These are phyloP conservation scores for Andrena trimmerana DNA, from an alignment of 2,888 invertebrate genomes.

Conservation along the genomic window DNA sequence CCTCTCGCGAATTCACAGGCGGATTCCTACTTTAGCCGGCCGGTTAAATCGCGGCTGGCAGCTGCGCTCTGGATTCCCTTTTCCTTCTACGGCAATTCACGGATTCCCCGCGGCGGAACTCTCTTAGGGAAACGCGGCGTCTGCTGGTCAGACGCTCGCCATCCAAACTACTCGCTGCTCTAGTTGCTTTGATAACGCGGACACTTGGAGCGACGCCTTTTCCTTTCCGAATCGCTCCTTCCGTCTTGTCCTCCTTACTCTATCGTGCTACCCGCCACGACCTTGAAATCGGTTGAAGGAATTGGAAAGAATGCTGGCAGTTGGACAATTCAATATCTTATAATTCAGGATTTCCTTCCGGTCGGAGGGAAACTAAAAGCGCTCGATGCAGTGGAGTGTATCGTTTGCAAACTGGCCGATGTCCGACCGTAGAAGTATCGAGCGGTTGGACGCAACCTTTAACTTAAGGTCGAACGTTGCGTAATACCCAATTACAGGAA, in stretches of 20 bases:
- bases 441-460: neutral
- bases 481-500: constrained; percentile 26
- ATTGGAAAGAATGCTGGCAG: neutral
- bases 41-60: constrained; percentile 24
- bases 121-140: neutral
- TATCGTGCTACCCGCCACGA: neutral
- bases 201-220: neutral
- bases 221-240: neutral
- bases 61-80: constrained; percentile 22
- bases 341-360: too few species aligned
- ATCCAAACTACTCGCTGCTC: neutral
- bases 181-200: neutral
- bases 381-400: neutral
- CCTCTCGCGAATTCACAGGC: constrained; percentile 18
- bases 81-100: neutral
- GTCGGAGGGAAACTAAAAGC: too few species aligned
- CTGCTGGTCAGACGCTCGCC: neutral
- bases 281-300: neutral
- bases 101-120: constrained; percentile 3
- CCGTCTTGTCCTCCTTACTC: neutral
- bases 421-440: neutral
- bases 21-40: constrained; percentile 37
- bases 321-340: too few species aligned
- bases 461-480: constrained; percentile 6
- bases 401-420: neutral